A percentile compares a stretch with the other conserved stretches of the same genome.
Conservation (phyloP, 2,888 invertebrate genomes). For the Drosophila quinaria region DNA sequence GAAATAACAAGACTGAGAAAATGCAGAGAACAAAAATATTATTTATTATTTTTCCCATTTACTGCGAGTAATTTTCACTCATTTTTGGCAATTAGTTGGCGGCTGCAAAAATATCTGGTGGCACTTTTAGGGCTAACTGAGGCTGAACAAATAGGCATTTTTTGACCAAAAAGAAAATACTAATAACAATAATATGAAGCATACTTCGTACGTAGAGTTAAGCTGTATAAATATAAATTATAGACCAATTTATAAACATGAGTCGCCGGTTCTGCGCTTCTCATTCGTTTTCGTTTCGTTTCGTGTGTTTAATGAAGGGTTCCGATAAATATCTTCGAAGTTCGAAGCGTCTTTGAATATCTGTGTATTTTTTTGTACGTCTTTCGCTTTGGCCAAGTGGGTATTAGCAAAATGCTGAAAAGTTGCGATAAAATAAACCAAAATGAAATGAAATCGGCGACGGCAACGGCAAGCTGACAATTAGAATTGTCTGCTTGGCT, state of each 20-base stretch:
- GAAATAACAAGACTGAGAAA: conserved; percentile 66
- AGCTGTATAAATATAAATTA: conserved; percentile 82
- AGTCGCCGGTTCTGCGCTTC: conserved; percentile 62
- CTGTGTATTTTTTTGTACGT: conserved; percentile 1
- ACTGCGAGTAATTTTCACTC: conserved; percentile 48
- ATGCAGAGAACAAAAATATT: conserved; percentile 15
- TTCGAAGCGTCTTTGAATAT: conserved; percentile 24
- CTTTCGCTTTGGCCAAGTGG: conserved; percentile 50
- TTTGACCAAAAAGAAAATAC: conserved; percentile 22
- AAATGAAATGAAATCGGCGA: conserved; percentile 68
- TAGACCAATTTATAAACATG: conserved; percentile 83
- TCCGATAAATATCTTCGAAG: conserved; percentile 45
- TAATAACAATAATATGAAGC: conserved; percentile 38
- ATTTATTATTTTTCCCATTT: conserved; percentile 55
- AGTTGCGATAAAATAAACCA: conserved; percentile 65
- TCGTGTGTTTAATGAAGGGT: conserved; percentile 79
- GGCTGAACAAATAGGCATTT: conserved; percentile 35
- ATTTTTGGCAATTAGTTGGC: conserved; percentile 73
- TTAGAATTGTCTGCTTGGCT: conserved; percentile 77
- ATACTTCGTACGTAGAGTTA: conserved; percentile 11
- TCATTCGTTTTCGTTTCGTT: conserved; percentile 40
- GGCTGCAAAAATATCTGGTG: conserved; percentile 62
- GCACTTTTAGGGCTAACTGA: conserved; percentile 26
- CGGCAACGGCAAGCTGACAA: conserved; percentile 58
- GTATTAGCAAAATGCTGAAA: conserved; percentile 82